A percentile compares a stretch with the other conserved stretches of the same genome.
Conservation (phyloP, 2,797 vertebrate genomes). For the Crenichthys baileyi region DNA sequence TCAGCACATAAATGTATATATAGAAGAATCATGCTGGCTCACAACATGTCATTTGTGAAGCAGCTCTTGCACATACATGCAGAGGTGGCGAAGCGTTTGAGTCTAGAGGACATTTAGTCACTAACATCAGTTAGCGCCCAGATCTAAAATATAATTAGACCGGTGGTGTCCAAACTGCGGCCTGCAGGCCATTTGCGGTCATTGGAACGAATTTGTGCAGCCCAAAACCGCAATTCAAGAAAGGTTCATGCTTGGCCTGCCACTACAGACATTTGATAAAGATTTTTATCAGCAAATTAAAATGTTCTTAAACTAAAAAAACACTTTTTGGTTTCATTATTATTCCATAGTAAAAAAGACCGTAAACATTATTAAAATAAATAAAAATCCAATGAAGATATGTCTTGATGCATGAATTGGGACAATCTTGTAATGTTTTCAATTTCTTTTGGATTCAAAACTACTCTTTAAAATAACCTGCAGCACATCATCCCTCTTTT, state of each 20-base stretch:
- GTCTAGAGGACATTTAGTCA: background rate
- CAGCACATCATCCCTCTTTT: no score
- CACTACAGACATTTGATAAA: no score
- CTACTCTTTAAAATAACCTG: no score
- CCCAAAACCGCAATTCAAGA: background rate
- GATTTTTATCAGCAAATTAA: no score
- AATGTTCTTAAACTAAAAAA: no score
- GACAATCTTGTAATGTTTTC: no score
- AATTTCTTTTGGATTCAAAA: no score
- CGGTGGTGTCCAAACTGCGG: background rate
- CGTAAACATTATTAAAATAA: no score
- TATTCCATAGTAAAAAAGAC: background rate
- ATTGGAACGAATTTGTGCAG: background rate
- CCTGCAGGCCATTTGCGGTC: background rate
- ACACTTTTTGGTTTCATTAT: no score
- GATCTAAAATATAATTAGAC: background rate
- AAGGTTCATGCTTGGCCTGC: no score
- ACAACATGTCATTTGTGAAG: constrained; percentile 24
- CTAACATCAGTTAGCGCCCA: background rate
- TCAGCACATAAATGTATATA: constrained; percentile 32
- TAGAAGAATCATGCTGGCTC: constrained; percentile 22
- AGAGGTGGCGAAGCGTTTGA: background rate
- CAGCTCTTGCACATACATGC: background rate
- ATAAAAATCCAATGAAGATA: no score
- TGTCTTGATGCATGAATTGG: no score